These are phyloP conservation scores for Germaria angustata DNA, from an alignment of 2,888 invertebrate species.

Conservation along the genomic window DNA sequence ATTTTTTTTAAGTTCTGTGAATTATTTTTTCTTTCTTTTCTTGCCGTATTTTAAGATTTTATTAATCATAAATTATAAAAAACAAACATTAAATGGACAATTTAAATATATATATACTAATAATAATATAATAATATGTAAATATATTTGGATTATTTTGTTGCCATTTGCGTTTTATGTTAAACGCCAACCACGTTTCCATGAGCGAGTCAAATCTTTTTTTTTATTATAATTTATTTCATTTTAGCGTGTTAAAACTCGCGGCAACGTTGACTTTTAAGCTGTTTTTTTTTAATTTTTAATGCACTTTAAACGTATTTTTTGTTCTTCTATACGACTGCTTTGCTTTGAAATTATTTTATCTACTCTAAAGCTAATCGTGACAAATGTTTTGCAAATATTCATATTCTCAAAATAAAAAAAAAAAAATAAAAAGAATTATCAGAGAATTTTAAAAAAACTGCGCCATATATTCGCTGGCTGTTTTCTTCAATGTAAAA, in stretches of 20 bases:
- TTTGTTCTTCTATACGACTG: neutral
- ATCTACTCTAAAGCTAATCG: neutral
- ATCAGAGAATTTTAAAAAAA: neutral
- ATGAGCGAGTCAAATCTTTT: neutral
- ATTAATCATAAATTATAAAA: constrained; percentile 47
- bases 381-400: neutral
- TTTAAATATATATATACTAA: neutral
- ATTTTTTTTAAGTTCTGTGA: too few relatives aligned
- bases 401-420: neutral
- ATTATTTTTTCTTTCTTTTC: neutral
- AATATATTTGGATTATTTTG: constrained; percentile 5
- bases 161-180: neutral
- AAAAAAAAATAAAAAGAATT: neutral
- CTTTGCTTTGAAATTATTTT: neutral
- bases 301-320: constrained; percentile 9
- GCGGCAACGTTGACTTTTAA: neutral
- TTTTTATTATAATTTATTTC: too few relatives aligned
- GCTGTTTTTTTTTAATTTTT: neutral
- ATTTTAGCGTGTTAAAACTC: neutral
- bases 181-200: neutral
- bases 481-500: neutral
- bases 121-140: neutral
- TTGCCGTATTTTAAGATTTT: constrained; percentile 7
- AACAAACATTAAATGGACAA: constrained; percentile 9
- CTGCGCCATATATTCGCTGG: neutral